Conservation (phyloP, 2,797 vertebrate species). For the Acanthiza pusilla region DNA sequence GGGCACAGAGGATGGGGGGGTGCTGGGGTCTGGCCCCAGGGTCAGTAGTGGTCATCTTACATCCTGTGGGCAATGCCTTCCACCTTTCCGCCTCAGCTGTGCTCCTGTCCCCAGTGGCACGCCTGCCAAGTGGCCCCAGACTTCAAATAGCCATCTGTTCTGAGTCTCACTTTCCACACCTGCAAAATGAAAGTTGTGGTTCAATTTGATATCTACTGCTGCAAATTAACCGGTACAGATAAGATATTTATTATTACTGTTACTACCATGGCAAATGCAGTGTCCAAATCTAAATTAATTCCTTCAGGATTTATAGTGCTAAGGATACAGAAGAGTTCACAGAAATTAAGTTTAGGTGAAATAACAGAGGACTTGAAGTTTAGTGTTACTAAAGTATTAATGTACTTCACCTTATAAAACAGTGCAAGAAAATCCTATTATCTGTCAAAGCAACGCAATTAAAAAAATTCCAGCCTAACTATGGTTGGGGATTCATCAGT, state of each 20-base stretch:
- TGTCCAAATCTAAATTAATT: not conserved
- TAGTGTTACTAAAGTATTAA: not conserved
- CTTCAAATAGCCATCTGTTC: not conserved
- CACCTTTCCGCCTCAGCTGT: not conserved
- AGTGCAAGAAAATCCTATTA: not conserved
- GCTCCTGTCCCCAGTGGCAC: not conserved
- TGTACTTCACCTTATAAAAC: not conserved
- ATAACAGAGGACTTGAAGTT: not conserved
- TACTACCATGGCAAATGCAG: not conserved
- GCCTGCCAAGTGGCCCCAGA: too few relatives aligned
- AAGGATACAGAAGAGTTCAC: not conserved
- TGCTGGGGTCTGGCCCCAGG: not conserved
- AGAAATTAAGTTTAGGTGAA: not conserved
- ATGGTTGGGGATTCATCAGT: not conserved
- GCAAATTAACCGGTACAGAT: not conserved
- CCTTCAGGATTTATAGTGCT: not conserved
- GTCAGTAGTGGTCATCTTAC: not conserved
- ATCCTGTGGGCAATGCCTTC: not conserved
- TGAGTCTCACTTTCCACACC: not conserved
- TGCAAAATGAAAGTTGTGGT: not conserved
- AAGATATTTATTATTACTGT: not conserved
- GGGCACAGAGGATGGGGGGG: not conserved
- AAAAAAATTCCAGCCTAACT: not conserved
- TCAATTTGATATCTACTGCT: not conserved
- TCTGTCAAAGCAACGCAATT: not conserved